Base-by-base conservation (phyloP, 2,113 vertebrate genomes). In the Colinus virginianus region DNA sequence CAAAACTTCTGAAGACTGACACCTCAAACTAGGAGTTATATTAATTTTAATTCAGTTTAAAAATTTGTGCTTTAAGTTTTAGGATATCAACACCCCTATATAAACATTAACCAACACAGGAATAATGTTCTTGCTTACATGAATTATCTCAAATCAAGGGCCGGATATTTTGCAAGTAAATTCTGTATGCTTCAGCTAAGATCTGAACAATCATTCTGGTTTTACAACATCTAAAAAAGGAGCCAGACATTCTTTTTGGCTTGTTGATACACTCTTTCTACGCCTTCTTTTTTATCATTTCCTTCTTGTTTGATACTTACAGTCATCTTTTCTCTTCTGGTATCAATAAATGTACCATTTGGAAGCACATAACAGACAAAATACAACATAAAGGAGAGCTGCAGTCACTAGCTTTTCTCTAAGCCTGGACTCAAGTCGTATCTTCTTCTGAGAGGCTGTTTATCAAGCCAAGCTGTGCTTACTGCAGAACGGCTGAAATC, bases 271-370 rank as follows among this genome's bases (percentile, higher is more conserved):
- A 62, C 72, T 94, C 71, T 86, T 95, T 93, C 58, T 86, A 87
- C 82, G 94, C 93, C 85, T 95, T 96, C 86, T 75, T 95, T 90
- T 96, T 77, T 88, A 96, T 84, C 36, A 71, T 91, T 94, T 91
- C 79, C 62, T 86, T 93, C 90, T 90, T 88, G 79, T 84, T 86
- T 61, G 90, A 88, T 92, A 80, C 77, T 92, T 86, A 83, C 59
- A 94, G 91, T 74, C 70, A 93, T 94, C 85, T 95, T 91, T 95
- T 91, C 90, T 88, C 93, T 90, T 59, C 80, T 91, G 94, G 43
- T 94, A 91, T 91, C 87, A 71, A 90, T 88, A 92, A 91, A 90
- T 64, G 88, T 45, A 90, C 71, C 79, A 94, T 82, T 94, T 90
- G 72, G 79, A 91, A 95, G 59, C 78, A 82, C 14, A 9, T 46